Conservation (phyloP, 2,113 vertebrate species). For the Ptilonorhynchus violaceus region DNA sequence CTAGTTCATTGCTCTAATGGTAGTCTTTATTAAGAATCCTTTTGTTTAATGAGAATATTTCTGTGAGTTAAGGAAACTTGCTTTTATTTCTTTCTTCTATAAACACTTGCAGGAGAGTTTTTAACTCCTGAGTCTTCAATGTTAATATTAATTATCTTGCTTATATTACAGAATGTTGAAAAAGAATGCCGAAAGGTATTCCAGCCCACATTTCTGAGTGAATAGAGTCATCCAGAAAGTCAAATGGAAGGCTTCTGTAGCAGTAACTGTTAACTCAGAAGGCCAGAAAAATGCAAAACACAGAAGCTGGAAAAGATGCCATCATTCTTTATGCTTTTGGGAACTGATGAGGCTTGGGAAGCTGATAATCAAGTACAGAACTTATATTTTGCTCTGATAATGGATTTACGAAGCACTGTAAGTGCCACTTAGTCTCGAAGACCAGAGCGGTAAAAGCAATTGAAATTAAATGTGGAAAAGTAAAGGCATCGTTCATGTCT, state of each 20-base stretch:
- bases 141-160: background rate
- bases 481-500: background rate
- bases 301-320: background rate
- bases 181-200: background rate
- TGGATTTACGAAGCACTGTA: background rate
- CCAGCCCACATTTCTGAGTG: background rate
- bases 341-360: background rate
- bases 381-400: background rate
- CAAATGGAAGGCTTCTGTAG: background rate
- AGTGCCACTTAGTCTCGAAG: background rate
- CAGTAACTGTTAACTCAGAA: background rate
- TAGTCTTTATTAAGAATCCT: background rate
- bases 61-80: background rate
- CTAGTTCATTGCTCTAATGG: background rate
- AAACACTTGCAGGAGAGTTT: background rate
- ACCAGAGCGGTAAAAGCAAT: background rate
- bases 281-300: background rate
- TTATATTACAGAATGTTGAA: background rate
- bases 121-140: background rate
- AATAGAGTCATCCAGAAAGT: background rate
- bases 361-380: background rate
- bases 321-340: background rate
- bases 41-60: background rate
- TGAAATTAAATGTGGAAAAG: background rate
- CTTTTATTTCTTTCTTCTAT: background rate